Evolutionary conservation across 2,113 vertebrate species (phyloP).

Genomic region (Colinus virginianus): DNA sequence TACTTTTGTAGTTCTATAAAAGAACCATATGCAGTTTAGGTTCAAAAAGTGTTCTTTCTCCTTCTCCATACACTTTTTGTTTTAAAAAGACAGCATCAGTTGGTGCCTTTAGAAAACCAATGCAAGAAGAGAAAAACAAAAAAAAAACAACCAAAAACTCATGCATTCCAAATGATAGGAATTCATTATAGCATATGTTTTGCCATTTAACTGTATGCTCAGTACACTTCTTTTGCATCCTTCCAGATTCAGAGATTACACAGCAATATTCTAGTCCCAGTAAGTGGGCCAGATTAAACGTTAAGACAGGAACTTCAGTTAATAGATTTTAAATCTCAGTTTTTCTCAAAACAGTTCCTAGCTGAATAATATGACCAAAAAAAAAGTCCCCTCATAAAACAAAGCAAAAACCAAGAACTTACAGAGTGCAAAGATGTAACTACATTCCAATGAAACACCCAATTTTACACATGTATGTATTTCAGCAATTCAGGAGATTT

Average conservation of each 20-base stretch:
- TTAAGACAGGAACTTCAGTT: constrained; percentile 5
- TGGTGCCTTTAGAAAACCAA: not conserved
- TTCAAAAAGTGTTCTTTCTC: not conserved
- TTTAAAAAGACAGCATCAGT: not conserved
- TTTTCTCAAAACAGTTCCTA: not conserved
- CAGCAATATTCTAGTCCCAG: not conserved
- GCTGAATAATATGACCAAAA: not conserved
- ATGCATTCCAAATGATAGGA: not conserved
- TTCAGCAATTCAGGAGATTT: not conserved
- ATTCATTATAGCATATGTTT: not conserved
- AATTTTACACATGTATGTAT: not conserved
- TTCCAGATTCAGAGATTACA: not conserved
- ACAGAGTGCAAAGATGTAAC: not conserved
- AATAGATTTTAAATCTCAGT: not conserved
- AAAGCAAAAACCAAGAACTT: not conserved
- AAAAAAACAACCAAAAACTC: accelerated
- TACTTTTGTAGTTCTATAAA: constrained; percentile 16
- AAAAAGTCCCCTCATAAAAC: too few species aligned
- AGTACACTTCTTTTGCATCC: not conserved
- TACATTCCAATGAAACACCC: not conserved
- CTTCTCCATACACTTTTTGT: not conserved
- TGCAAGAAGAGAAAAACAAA: not conserved
- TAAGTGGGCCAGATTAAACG: constrained; percentile 42
- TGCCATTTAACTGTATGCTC: not conserved
- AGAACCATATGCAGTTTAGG: not conserved